These are phyloP conservation scores for Echinarachnius parma DNA, from an alignment of 53 echinoderm and acorn worm species.

Conservation along the genomic window DNA sequence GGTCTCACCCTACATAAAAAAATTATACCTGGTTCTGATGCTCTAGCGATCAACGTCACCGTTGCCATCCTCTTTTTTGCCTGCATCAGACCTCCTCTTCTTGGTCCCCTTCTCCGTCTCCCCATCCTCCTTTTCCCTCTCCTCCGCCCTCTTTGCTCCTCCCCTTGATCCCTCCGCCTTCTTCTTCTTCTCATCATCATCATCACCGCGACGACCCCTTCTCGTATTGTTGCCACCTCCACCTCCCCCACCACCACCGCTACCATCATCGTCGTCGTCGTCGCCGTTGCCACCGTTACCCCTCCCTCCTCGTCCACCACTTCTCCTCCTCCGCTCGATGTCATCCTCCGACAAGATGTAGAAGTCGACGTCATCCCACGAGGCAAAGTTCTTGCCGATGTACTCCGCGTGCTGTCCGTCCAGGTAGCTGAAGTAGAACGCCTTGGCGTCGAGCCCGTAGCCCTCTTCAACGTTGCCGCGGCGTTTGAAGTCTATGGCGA, in stretches of 20 bases:
- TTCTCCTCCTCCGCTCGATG: background rate
- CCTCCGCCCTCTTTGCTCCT: conserved; percentile 11
- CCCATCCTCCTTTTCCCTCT: conserved; percentile 8
- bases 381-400: conserved; percentile 14
- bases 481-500: conserved; percentile 23
- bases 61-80: too few species aligned
- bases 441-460: conserved; percentile 16
- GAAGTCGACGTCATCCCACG: conserved; percentile 42
- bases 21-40: too few species aligned
- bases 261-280: conserved; percentile 5
- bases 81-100: background rate
- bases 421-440: conserved; percentile 37
- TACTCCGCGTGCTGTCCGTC: conserved; percentile 6
- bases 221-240: background rate
- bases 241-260: conserved; percentile 1
- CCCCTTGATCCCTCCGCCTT: background rate
- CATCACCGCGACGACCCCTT: background rate
- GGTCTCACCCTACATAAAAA: too few species aligned
- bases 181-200: conserved; percentile 9
- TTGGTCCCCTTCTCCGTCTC: background rate
- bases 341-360: conserved; percentile 14
- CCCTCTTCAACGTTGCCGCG: conserved; percentile 24
- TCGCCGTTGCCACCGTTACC: too few species aligned
- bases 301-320: conserved; percentile 1
- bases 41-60: conserved; percentile 16